phyloP scores from a whole-genome alignment of 2,797 vertebrate species.

The Xenops minutus region DNA sequence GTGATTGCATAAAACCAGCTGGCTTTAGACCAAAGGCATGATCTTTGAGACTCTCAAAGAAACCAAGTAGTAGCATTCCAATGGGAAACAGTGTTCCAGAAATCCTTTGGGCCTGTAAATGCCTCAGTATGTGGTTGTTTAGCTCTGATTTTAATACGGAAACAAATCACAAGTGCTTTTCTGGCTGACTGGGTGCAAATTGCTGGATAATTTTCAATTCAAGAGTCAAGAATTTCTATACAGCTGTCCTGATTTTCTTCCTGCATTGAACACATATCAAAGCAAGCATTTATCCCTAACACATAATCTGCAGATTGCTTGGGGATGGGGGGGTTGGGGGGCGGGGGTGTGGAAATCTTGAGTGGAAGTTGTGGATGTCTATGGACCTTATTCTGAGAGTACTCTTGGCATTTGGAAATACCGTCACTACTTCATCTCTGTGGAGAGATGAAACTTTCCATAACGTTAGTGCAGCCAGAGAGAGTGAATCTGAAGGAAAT shows the following conservation, averaged over 20 bases:
- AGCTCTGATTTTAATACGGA: not conserved
- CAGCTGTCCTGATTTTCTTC: not conserved
- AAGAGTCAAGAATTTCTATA: not conserved
- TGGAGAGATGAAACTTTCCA: not conserved
- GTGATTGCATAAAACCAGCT: not conserved
- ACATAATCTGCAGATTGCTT: not conserved
- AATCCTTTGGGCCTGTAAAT: not conserved
- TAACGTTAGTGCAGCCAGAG: not conserved
- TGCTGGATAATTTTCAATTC: not conserved
- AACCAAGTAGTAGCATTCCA: not conserved
- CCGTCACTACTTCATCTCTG: not conserved
- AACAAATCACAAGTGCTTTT: not conserved
- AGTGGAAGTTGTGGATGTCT: not conserved
- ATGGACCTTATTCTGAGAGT: not conserved
- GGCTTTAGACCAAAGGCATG: not conserved
- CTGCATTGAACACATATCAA: not conserved
- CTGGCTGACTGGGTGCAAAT: not conserved
- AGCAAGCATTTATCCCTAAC: not conserved
- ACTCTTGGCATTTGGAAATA: not conserved
- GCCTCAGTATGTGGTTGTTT: not conserved
- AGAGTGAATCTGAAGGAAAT: not conserved
- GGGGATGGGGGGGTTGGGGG: too few species aligned
- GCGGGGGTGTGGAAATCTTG: too few species aligned
- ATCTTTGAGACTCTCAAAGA: not conserved
- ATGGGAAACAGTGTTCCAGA: not conserved